These are phyloP conservation scores for Volucella inflata DNA, from an alignment of 2,888 invertebrate genomes.

Conservation along the genomic window DNA sequence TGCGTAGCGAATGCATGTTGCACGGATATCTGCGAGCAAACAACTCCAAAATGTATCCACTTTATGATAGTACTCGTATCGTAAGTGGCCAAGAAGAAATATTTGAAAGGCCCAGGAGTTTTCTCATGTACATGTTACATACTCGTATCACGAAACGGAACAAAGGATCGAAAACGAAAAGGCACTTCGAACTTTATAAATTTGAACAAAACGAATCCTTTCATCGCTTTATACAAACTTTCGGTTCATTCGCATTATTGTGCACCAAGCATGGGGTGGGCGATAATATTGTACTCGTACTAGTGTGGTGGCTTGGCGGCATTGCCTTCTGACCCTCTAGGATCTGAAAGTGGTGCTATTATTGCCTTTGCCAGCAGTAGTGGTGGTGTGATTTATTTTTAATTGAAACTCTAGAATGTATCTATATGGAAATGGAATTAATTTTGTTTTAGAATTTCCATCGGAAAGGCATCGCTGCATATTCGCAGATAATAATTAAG, in stretches of 20 bases:
- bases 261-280: conserved; percentile 39
- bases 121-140: too few relatives aligned
- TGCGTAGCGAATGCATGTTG: conserved; percentile 40
- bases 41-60: background rate
- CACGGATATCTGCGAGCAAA: conserved; percentile 1
- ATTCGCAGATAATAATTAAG: conserved; percentile 83
- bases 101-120: conserved; percentile 5
- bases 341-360: conserved; percentile 70
- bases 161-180: conserved; percentile 68
- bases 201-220: conserved; percentile 58
- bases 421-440: conserved; percentile 81
- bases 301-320: conserved; percentile 51
- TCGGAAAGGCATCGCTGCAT: conserved; percentile 79
- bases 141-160: background rate
- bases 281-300: conserved; percentile 31
- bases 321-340: conserved; percentile 64
- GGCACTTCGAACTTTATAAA: conserved; percentile 66
- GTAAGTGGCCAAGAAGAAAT: conserved; percentile 68
- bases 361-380: conserved; percentile 61
- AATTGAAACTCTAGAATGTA: conserved; percentile 82
- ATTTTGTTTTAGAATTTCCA: conserved; percentile 83
- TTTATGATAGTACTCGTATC: conserved; percentile 16
- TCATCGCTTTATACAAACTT: conserved; percentile 25
- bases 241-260: conserved; percentile 46
- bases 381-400: conserved; percentile 83